These are phyloP conservation scores for Pectinophora gossypiella DNA, from an alignment of 1,140 invertebrate genomes.

Conservation along the genomic window DNA sequence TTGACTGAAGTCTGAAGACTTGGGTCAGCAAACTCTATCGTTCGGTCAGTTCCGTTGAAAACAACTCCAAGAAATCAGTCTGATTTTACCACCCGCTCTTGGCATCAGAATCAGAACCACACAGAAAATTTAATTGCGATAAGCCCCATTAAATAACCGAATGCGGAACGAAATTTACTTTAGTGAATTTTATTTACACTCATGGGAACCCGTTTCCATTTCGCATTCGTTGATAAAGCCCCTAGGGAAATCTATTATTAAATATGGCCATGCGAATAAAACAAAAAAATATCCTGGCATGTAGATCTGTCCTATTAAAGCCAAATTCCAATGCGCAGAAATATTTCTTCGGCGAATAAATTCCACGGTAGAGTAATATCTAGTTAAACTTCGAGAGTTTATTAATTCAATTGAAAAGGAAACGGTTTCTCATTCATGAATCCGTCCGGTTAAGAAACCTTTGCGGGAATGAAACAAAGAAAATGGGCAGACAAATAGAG, in stretches of 20 bases:
- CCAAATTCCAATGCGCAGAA: no score
- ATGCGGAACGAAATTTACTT: not conserved
- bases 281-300: no score
- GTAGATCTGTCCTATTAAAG: no score
- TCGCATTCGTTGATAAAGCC: not conserved
- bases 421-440: conserved; percentile 11
- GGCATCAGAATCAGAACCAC: not conserved
- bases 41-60: no score
- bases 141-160: not conserved
- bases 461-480: conserved; percentile 19
- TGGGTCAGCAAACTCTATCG: no score
- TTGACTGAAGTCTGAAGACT: no score
- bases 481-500: conserved; percentile 32
- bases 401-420: conserved; percentile 8
- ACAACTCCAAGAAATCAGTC: no score
- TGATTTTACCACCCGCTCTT: not conserved
- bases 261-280: no score
- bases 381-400: not conserved
- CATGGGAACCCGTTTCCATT: not conserved
- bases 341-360: no score
- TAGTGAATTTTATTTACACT: not conserved
- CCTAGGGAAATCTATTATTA: not conserved
- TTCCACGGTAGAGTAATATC: no score
- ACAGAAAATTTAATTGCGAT: not conserved
- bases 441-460: conserved; percentile 15